phyloP scores from a whole-genome alignment of 2,888 invertebrate genomes.

The Cryptus armator region DNA sequence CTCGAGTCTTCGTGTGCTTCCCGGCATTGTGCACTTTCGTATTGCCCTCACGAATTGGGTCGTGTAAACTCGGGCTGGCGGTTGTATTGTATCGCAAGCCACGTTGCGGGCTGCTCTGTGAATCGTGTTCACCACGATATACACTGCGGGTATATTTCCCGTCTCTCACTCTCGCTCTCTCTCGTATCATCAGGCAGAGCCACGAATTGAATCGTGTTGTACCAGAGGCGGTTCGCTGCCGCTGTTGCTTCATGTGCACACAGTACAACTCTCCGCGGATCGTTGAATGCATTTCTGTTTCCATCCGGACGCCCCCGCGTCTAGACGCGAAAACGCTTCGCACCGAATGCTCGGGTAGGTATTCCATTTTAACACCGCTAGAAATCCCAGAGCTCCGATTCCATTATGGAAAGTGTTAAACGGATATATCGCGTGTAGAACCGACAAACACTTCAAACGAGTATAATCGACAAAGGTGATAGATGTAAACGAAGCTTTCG shows the following conservation, averaged over 20 bases:
- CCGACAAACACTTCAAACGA: not conserved
- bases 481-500: not conserved
- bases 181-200: slow-evolving; percentile 47
- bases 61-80: slow-evolving; percentile 64
- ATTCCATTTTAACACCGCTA: not conserved
- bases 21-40: slow-evolving; percentile 64
- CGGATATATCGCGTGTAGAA: not conserved
- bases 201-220: slow-evolving; percentile 62
- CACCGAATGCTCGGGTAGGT: slow-evolving; percentile 14
- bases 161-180: slow-evolving; percentile 51
- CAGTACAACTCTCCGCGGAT: slow-evolving; percentile 56
- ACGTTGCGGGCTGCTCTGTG: slow-evolving; percentile 36
- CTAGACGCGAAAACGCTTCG: slow-evolving; percentile 58
- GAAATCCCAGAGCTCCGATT: not conserved
- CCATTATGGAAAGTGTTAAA: slow-evolving; percentile 13
- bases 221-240: slow-evolving; percentile 54
- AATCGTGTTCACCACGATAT: slow-evolving; percentile 47
- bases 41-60: slow-evolving; percentile 66
- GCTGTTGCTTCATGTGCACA: slow-evolving; percentile 21
- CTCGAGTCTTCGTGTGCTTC: slow-evolving; percentile 31
- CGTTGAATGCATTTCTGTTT: slow-evolving; percentile 64
- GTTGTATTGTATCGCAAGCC: slow-evolving; percentile 51
- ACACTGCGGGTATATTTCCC: slow-evolving; percentile 9
- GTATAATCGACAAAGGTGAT: not conserved
- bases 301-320: slow-evolving; percentile 66